Conservation (phyloP, 2,797 vertebrate genomes). For the Mycteria americana region DNA sequence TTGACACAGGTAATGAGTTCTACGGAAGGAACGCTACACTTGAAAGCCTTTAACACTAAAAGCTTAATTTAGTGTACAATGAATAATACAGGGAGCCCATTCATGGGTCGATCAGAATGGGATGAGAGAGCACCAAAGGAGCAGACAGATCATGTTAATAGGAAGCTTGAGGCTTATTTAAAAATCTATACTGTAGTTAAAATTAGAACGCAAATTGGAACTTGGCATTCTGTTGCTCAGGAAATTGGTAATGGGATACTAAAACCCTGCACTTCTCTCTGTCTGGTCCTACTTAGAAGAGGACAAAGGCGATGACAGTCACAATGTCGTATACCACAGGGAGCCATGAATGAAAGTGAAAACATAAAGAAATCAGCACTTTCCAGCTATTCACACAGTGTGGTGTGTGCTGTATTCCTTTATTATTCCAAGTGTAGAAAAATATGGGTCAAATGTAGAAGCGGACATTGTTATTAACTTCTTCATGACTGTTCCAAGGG, state of each 20-base stretch:
- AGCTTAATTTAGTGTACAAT: conserved; percentile 68
- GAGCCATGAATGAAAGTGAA: conserved; percentile 7
- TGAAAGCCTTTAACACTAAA: conserved; percentile 65
- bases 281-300: conserved; percentile 17
- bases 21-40: conserved; percentile 36
- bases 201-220: conserved; percentile 63
- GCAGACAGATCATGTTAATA: conserved; percentile 68
- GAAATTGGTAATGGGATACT: conserved; percentile 58
- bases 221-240: conserved; percentile 57
- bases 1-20: conserved; percentile 62
- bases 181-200: conserved; percentile 71
- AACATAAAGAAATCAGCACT: conserved; percentile 18
- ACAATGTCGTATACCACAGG: not conserved
- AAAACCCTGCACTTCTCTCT: conserved; percentile 10
- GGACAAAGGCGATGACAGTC: conserved; percentile 22
- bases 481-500: not conserved
- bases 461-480: not conserved
- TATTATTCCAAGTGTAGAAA: not conserved
- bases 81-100: conserved; percentile 64
- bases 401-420: not conserved
- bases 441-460: not conserved
- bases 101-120: conserved; percentile 61
- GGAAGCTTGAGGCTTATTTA: conserved; percentile 66
- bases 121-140: conserved; percentile 54
- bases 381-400: not conserved